Percentiles rank a stretch among this genome's conserved stretches.
phyloP scores from a whole-genome alignment of 2,888 invertebrate genomes.

The Scaptomyza cyrtandrae region DNA sequence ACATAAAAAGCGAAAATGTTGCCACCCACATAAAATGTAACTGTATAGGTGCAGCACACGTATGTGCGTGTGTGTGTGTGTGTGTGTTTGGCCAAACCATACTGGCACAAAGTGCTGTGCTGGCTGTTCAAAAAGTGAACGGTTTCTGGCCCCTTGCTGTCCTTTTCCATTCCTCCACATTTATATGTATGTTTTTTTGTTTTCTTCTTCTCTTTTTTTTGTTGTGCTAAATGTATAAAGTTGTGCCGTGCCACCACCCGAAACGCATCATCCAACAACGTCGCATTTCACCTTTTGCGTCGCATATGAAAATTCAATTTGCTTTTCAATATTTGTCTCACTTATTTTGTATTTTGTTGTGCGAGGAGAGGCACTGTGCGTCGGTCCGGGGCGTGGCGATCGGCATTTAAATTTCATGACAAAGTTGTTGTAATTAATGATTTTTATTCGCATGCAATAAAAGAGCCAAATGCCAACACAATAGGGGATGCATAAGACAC shows the following conservation, averaged over 20 bases:
- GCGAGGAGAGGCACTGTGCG: neutral
- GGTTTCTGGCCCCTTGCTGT: constrained; percentile 23
- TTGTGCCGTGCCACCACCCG: constrained; percentile 27
- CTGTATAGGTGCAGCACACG: constrained; percentile 59
- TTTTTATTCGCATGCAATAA: constrained; percentile 73
- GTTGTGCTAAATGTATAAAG: constrained; percentile 48
- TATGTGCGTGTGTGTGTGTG: constrained; percentile 8
- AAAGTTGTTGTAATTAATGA: constrained; percentile 77
- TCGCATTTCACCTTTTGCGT: constrained; percentile 54
- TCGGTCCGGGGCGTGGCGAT: constrained; percentile 16
- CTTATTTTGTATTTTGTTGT: constrained; percentile 55
- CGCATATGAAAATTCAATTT: constrained; percentile 77
- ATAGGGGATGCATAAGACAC: constrained; percentile 17
- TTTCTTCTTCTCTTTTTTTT: neutral
- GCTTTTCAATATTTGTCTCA: constrained; percentile 75
- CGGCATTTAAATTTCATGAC: constrained; percentile 75
- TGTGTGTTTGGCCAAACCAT: constrained; percentile 9
- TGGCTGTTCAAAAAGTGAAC: constrained; percentile 56
- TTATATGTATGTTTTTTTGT: neutral
- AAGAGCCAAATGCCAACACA: constrained; percentile 48
- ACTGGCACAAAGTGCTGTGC: constrained; percentile 66
- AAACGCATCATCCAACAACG: constrained; percentile 10
- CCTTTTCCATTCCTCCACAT: constrained; percentile 2
- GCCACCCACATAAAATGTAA: constrained; percentile 67
- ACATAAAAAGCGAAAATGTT: constrained; percentile 77